Conservation (phyloP, 2,797 vertebrate genomes). For the Parauchenoglanis punctatus region DNA sequence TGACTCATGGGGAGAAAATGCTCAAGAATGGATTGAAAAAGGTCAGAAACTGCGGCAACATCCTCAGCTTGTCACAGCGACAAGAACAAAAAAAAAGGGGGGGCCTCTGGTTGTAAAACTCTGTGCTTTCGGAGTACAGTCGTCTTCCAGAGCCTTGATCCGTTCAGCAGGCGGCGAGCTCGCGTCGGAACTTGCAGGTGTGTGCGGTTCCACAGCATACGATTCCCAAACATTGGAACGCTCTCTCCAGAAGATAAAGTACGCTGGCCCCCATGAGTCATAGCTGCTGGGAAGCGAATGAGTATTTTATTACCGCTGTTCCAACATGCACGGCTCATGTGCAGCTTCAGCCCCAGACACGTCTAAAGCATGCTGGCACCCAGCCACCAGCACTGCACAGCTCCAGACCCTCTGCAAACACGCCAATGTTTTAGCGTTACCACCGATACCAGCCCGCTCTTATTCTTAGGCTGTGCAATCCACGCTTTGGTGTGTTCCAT, state of each 20-base stretch:
- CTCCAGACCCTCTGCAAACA: conserved; percentile 24
- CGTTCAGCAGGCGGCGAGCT: not conserved
- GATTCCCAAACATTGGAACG: conserved; percentile 43
- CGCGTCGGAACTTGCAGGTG: conserved; percentile 32
- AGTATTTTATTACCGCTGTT: conserved; percentile 60
- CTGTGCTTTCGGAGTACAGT: not conserved
- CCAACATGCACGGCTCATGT: conserved; percentile 54
- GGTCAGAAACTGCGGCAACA: conserved; percentile 36
- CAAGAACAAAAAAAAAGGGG: not conserved
- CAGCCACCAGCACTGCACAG: conserved; percentile 15
- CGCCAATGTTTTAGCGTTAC: conserved; percentile 15
- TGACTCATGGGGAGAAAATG: conserved; percentile 50
- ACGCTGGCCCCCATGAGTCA: conserved; percentile 55
- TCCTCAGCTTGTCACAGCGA: not conserved
- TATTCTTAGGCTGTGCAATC: conserved; percentile 37
- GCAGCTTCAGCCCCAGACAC: conserved; percentile 34
- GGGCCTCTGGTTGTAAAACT: conserved; percentile 17
- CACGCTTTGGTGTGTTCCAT: conserved; percentile 22
- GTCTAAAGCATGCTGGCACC: conserved; percentile 33
- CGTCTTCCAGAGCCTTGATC: not conserved
- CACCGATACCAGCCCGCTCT: conserved; percentile 22
- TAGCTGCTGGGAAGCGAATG: conserved; percentile 57
- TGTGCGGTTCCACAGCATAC: conserved; percentile 37
- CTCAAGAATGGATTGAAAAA: conserved; percentile 32
- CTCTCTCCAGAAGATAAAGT: conserved; percentile 53